Conservation (phyloP, 2,888 invertebrate genomes). For the Thysanoteuthis rhombus region DNA sequence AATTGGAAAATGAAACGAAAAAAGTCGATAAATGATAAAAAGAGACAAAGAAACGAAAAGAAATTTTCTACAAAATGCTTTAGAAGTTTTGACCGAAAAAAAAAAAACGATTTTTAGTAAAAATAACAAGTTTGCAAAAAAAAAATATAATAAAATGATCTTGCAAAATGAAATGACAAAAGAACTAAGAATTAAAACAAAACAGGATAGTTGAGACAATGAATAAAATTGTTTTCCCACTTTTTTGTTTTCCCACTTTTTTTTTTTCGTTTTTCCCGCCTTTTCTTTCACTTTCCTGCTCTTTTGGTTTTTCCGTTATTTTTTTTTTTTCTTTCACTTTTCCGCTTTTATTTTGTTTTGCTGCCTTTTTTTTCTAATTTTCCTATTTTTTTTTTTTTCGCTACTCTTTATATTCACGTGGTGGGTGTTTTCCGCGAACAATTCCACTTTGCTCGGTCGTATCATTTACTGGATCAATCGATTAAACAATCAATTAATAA, state of each 20-base stretch:
- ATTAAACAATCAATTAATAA: background rate
- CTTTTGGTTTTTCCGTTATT: no score
- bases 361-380: no score
- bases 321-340: no score
- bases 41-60: background rate
- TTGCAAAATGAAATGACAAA: background rate
- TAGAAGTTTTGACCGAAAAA: background rate
- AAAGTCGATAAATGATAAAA: background rate
- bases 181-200: background rate
- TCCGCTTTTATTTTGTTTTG: no score
- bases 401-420: background rate
- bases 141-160: no score
- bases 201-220: background rate
- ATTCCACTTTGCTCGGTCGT: background rate
- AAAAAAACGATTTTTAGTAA: background rate
- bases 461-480: background rate
- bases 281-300: no score
- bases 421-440: slow-evolving; percentile 12
- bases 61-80: background rate
- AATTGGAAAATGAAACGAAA: background rate
- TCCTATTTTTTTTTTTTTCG: no score
- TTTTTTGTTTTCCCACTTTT: background rate
- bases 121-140: background rate
- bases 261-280: no score
- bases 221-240: background rate